phyloP scores from a whole-genome alignment of 2,797 vertebrate species.

The Lagorchestes hirsutus region DNA sequence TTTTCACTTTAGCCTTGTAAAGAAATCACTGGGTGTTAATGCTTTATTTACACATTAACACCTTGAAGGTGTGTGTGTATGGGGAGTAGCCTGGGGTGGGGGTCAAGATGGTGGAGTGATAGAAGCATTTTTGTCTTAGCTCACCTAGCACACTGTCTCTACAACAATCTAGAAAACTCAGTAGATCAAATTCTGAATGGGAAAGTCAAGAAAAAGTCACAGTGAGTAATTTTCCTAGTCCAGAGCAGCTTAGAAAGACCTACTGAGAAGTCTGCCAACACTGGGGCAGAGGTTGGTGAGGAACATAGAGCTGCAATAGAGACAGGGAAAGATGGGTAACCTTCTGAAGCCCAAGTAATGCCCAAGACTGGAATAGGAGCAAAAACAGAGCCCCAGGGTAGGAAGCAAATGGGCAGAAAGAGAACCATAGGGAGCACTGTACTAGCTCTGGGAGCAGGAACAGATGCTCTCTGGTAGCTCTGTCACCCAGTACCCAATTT shows the following conservation, averaged over 20 bases:
- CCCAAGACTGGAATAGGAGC: background rate
- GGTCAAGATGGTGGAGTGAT: background rate
- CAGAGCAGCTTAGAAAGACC: background rate
- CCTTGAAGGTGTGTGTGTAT: background rate
- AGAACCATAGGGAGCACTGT: background rate
- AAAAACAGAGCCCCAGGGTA: background rate
- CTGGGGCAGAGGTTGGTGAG: background rate
- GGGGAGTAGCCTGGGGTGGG: too few species aligned
- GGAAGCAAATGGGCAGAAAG: background rate
- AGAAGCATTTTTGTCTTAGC: background rate
- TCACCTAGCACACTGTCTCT: background rate
- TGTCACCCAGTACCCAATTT: background rate
- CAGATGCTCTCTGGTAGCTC: background rate
- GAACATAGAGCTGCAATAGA: background rate
- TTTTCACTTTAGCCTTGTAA: background rate
- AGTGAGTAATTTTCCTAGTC: background rate
- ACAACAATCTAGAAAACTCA: background rate
- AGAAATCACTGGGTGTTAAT: background rate
- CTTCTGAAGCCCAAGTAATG: background rate
- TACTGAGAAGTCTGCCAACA: background rate
- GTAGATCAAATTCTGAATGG: background rate
- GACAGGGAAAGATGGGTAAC: background rate
- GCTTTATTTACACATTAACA: background rate
- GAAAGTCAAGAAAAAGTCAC: background rate
- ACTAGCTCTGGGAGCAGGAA: background rate